Evolutionary conservation across 2,113 vertebrate species (phyloP).

Genomic region (Leucopsar rothschildi): DNA sequence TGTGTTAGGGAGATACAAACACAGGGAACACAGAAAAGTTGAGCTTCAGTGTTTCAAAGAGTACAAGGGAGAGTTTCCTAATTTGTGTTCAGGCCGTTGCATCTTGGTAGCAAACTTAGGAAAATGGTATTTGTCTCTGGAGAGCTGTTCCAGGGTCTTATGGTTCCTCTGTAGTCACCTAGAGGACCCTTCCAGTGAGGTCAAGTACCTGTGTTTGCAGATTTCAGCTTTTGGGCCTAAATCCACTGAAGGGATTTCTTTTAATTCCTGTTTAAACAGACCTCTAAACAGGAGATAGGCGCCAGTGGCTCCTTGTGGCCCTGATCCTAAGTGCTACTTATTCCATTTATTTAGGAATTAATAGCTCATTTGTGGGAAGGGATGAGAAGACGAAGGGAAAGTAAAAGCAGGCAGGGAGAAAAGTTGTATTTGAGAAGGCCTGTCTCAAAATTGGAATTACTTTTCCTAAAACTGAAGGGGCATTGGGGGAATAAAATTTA

Average conservation of each 20-base stretch:
- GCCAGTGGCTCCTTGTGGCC: not conserved
- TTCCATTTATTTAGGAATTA: slow-evolving; percentile 26
- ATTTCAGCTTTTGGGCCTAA: not conserved
- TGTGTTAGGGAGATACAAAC: not conserved
- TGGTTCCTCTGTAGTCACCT: accelerated
- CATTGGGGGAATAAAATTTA: not conserved
- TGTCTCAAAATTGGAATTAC: not conserved
- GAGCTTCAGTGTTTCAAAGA: accelerated
- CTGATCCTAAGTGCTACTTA: not conserved
- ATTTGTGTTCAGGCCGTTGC: accelerated
- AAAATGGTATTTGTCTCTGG: not conserved
- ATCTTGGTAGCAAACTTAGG: accelerated
- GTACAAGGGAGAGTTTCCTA: not conserved
- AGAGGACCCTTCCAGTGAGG: accelerated
- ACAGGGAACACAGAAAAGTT: not conserved
- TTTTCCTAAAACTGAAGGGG: not conserved
- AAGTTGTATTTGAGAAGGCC: not conserved
- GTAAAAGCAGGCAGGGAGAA: not conserved
- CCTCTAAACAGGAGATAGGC: not conserved
- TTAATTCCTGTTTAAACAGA: slow-evolving; percentile 19
- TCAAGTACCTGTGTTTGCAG: not conserved
- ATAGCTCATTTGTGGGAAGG: not conserved
- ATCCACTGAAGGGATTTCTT: not conserved
- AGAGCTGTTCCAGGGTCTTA: not conserved
- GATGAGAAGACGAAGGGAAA: not conserved